Conservation (phyloP, 2,113 vertebrate genomes). For the Thermophis baileyi region DNA sequence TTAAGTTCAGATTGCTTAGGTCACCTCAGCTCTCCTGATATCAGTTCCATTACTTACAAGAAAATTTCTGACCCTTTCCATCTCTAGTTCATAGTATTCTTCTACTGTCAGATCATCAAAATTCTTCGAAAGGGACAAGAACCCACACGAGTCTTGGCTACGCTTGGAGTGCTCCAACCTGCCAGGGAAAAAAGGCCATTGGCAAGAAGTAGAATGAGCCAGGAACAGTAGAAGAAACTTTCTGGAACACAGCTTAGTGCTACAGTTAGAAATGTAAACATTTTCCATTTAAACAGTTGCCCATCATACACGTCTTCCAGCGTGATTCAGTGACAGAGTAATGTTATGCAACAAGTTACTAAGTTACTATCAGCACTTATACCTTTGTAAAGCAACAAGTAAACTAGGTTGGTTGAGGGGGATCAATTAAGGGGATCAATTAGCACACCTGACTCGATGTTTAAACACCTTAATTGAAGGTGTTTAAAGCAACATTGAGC, state of each 20-base stretch:
- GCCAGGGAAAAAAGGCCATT: background rate
- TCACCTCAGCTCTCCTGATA: background rate
- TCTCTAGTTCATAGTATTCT: slow-evolving; percentile 72
- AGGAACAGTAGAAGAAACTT: background rate
- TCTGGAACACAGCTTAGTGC: background rate
- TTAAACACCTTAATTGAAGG: no score
- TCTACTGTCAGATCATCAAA: slow-evolving; percentile 73
- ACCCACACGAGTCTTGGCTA: slow-evolving; percentile 65
- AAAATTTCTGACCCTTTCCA: slow-evolving; percentile 70
- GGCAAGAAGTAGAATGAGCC: background rate
- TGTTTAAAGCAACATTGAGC: no score
- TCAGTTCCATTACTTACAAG: slow-evolving; percentile 62
- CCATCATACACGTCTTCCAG: background rate
- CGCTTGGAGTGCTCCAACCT: slow-evolving; percentile 74
- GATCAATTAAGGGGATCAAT: no score
- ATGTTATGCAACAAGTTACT: background rate
- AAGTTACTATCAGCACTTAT: background rate
- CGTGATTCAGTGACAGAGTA: background rate
- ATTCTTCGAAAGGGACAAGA: slow-evolving; percentile 65
- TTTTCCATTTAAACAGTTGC: background rate
- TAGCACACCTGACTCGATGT: no score
- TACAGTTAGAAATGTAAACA: background rate
- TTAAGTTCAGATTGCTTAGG: background rate
- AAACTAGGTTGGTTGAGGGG: no score
- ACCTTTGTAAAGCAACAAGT: background rate